Base-by-base conservation (phyloP, 2,888 invertebrate genomes). In the Endotricha flammealis region DNA sequence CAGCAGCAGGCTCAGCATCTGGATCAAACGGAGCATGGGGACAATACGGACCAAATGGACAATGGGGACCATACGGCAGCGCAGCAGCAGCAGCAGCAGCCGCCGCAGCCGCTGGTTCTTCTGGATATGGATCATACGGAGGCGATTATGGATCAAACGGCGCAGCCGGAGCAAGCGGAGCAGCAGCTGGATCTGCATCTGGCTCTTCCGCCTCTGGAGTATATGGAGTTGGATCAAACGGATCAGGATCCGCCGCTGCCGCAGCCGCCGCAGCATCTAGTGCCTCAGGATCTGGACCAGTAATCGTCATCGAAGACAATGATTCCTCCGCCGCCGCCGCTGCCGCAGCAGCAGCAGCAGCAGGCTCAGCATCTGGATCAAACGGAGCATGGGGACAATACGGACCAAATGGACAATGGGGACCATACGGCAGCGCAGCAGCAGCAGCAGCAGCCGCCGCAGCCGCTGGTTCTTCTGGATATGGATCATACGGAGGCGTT, bases 1-100 rank as follows among this genome's bases (percentile, higher is more conserved):
- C n/a, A n/a, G n/a, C 41, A 9, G 35, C 41, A 12, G 43, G 44
- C 1, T 35, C 44, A 9, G 20, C 29, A 24, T n/a, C 32, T 6
- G 17, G 32, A n/a, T 29, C 23, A 9, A 4, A 5, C 6, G 27
- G 29, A 29, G 32, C 12, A 12, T 27, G 8, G 12, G 27, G 27
- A 27, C 9, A 13, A 14, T 14, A 14, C 2, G 39, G 36, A 33
- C 14, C 27, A 24, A n/a, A n/a, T n/a, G n/a, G n/a, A n/a, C n/a
- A n/a, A n/a, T n/a, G n/a, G n/a, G n/a, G n/a, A n/a, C n/a, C n/a
- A n/a, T n/a, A n/a, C n/a, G n/a, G n/a, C n/a, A n/a, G n/a, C n/a
- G n/a, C n/a, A n/a, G n/a, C n/a, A n/a, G n/a, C n/a, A n/a, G n/a
- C n/a, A n/a, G n/a, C n/a, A n/a, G n/a, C 4, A 24, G 41, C 39